Evolutionary conservation across 2,797 vertebrate genomes (phyloP), one percentile per base, ranked within the genome.

Genomic region (Phyllotis vaccarum): DNA sequence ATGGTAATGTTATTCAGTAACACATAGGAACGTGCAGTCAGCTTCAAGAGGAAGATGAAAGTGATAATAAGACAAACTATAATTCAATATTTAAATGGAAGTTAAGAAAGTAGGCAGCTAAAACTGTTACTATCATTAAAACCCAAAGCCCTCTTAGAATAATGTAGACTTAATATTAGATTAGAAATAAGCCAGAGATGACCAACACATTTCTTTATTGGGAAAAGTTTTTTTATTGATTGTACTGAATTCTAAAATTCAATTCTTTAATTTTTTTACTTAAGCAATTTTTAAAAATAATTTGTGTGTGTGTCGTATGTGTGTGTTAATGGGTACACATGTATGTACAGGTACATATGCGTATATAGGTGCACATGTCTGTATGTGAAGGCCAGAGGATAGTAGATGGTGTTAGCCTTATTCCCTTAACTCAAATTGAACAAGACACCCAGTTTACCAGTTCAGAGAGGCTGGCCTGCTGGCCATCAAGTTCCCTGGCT

Each of bases 61-160:
- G 56, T 74, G 49, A 74, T 81, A 90, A 52, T 46, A 46, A 75
- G 79, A 82, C 75, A 90, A 82, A 52, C 43, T 40, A 40, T 54
- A 52, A 70, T 79, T 93, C 54, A 64, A 4, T 62, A 21, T 37
- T 76, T 95, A 92, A 87, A 82, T 8, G 34, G 19, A 75, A 83
- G 17, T 75, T 58, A 93, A 94, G n/a, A 86, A 87, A 78, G 60
- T 81, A 95, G 54, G 75, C 49, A 62, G 64, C 72, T 91, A 74
- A 92, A n/a, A 24, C n/a, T 93, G 29, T 93, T 79, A 40, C 46
- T 80, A 8, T 83, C 89, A 49, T 37, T 78, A 75, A 74, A 87
- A 29, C 17, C 37, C 86, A 31, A 75, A 64, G 13, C 29, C 3
- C 3, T 83, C 24, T 76, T 31, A 5, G 58, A 29, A 46, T 89